phyloP scores from a whole-genome alignment of 92 coral and sea anemone genomes.

The Montipora capitata region DNA sequence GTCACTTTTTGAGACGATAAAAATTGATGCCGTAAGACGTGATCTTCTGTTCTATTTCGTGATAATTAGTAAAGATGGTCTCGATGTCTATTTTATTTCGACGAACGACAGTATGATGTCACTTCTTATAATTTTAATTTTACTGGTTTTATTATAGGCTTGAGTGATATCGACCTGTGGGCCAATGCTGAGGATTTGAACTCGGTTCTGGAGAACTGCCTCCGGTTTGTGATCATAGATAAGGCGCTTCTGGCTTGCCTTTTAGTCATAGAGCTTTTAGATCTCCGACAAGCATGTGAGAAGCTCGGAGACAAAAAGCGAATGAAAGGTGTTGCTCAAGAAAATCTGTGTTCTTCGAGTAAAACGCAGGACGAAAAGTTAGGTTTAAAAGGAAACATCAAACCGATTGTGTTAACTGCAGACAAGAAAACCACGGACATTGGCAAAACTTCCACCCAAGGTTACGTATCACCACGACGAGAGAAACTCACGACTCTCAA shows the following conservation, averaged over 20 bases:
- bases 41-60: too few species aligned
- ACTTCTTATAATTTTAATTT: not conserved
- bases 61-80: too few species aligned
- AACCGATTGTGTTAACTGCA: not conserved
- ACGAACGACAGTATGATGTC: too few species aligned
- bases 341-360: not conserved
- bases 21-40: too few species aligned
- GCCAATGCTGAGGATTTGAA: slow-evolving; percentile 80
- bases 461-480: slow-evolving; percentile 33
- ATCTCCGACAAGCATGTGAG: slow-evolving; percentile 46
- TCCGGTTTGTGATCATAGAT: slow-evolving; percentile 89
- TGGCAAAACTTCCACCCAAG: not conserved
- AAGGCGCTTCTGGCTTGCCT: slow-evolving; percentile 89
- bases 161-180: slow-evolving; percentile 79
- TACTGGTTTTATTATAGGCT: slow-evolving; percentile 11
- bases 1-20: too few species aligned
- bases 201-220: slow-evolving; percentile 84
- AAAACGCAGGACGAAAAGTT: slow-evolving; percentile 5
- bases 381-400: not conserved
- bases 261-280: slow-evolving; percentile 83
- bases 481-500: slow-evolving; percentile 54
- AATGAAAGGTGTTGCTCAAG: not conserved
- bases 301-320: slow-evolving; percentile 1
- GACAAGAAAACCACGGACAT: slow-evolving; percentile 21
- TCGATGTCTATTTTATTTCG: too few species aligned